Evolutionary conservation across 1,140 invertebrate species (phyloP).

Genomic region (Zaprionus vittiger): DNA sequence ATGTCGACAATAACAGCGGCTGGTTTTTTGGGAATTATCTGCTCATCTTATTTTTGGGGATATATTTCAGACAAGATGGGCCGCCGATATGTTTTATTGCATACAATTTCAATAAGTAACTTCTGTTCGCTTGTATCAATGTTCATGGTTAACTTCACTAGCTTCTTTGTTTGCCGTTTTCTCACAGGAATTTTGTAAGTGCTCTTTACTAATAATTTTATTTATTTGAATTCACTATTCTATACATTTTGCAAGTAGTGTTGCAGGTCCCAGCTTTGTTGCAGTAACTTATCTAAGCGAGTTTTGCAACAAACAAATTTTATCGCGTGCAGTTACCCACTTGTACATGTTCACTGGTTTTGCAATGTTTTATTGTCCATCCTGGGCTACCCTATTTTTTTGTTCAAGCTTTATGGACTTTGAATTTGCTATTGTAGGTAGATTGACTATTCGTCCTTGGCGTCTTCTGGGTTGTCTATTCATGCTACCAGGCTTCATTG

Average conservation of each 20-base stretch:
- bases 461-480: slow-evolving; percentile 45
- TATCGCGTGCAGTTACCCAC: slow-evolving; percentile 52
- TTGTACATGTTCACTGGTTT: slow-evolving; percentile 71
- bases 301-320: slow-evolving; percentile 58
- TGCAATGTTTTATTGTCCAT: slow-evolving; percentile 60
- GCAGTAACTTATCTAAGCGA: slow-evolving; percentile 64
- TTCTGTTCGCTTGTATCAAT: slow-evolving; percentile 58
- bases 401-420: slow-evolving; percentile 39
- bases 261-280: slow-evolving; percentile 64
- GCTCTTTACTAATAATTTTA: background rate
- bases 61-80: slow-evolving; percentile 88
- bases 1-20: slow-evolving; percentile 72
- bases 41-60: slow-evolving; percentile 88
- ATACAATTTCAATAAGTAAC: slow-evolving; percentile 53
- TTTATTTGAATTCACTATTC: background rate
- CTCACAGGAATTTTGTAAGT: slow-evolving; percentile 69
- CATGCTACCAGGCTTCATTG: slow-evolving; percentile 55
- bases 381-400: slow-evolving; percentile 42
- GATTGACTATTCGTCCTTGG: slow-evolving; percentile 49
- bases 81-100: slow-evolving; percentile 85
- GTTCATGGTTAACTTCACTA: slow-evolving; percentile 53
- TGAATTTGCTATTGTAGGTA: slow-evolving; percentile 27
- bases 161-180: slow-evolving; percentile 60
- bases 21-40: slow-evolving; percentile 85
- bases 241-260: slow-evolving; percentile 27